Base-by-base conservation (phyloP, 2,888 invertebrate genomes). In the Altica lythri region DNA sequence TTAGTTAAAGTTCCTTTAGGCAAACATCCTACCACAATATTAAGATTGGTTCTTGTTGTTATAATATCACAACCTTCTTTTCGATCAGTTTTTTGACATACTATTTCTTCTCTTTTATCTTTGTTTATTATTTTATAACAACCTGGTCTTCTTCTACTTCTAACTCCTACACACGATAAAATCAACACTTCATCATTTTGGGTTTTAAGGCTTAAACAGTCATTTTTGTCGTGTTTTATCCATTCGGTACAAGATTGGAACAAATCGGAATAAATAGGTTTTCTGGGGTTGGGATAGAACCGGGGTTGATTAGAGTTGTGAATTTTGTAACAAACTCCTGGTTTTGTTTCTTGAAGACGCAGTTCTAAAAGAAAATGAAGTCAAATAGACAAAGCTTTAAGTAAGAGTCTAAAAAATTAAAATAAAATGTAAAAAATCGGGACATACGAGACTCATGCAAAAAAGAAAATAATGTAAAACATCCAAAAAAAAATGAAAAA, bases 71-170 rank as follows among this genome's bases (percentile, higher is more conserved):
- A 60, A 2, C 60, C 54, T 42, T 60, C 42, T 37, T 55, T 49
- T 19, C 30, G 44, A n/a, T 58, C 53, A 3, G 50, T 10, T 34
- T 54, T 60, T 14, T 60, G 60, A 18, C 60, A 60, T 8, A 53
- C 50, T 9, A 60, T 48, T 42, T 60, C 60, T 17, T 60, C 60
- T 32, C 54, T 48, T 25, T 60, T 60, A 27, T 60, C 56, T 30
- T 30, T 55, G 42, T 60, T 60, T 34, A 60, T 54, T 30, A 60
- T 54, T 35, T 60, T 60, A 32, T 60, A 60, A 12, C 60, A 60
- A 6, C 60, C 60, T 0, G 57, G 58, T 14, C 60, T 18, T 17
- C 53, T 58, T 30, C 60, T 53, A n/a, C 38, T 60, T 3, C 37
- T 17, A 14, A 48, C 52, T 14, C 56, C 60, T 27, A 48, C 58